These are phyloP conservation scores for Sebastolobus altivelis DNA, from an alignment of 2,797 vertebrate species.

Conservation along the genomic window DNA sequence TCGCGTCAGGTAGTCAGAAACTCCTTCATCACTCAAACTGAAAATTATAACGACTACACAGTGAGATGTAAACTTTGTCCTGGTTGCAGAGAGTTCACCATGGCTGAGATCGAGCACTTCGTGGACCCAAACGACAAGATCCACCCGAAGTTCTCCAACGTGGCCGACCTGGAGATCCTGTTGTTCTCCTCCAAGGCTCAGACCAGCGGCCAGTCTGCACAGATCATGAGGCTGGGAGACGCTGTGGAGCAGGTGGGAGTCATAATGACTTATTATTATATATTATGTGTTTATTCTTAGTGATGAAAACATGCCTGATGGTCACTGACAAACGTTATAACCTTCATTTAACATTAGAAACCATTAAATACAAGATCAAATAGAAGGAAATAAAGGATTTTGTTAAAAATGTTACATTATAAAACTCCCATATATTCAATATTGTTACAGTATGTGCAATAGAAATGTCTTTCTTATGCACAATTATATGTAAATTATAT, in stretches of 20 bases:
- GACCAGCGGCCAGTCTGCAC: slow-evolving; percentile 95
- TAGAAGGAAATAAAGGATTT: not conserved
- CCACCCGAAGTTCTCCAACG: slow-evolving; percentile 93
- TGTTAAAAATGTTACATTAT: not conserved
- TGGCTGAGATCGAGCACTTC: slow-evolving; percentile 99
- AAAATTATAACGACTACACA: not conserved
- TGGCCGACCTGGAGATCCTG: slow-evolving; percentile 90
- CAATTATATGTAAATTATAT: not conserved
- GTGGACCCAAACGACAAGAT: slow-evolving; percentile 96
- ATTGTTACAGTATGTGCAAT: not conserved
- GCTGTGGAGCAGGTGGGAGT: slow-evolving; percentile 90
- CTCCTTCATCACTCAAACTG: not conserved
- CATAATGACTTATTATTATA: not conserved
- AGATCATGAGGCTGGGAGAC: slow-evolving; percentile 92
- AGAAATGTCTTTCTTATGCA: not conserved
- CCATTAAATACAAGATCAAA: not conserved
- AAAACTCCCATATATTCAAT: not conserved
- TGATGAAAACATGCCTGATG: not conserved
- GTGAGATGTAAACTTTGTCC: too few relatives aligned
- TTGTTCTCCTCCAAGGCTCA: slow-evolving; percentile 97
- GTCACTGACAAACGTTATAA: not conserved
- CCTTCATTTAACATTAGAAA: not conserved
- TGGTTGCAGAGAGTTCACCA: slow-evolving; percentile 89
- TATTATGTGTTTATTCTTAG: not conserved
- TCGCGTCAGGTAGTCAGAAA: slow-evolving; percentile 87